Base-by-base conservation (phyloP, 1,140 invertebrate genomes). In the Nymphalis io region DNA sequence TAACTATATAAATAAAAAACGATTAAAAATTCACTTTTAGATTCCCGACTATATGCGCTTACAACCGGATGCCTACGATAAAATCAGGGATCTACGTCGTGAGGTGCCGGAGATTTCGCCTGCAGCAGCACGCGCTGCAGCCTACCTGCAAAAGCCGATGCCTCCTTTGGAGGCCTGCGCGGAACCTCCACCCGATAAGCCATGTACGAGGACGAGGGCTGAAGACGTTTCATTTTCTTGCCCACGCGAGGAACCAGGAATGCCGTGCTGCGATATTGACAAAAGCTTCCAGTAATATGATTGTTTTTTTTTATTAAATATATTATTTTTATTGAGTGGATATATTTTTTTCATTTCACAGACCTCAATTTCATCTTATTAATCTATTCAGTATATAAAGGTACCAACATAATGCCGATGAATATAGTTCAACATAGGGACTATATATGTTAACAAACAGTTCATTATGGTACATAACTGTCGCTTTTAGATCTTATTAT, bases 171-270 rank as follows among this genome's bases (percentile, higher is more conserved):
- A 73, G 16, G 57, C 68, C 2, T 90, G 88, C 60, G 0, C 79
- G 1, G 62, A 78, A 0, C 79, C 79, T 0, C 70, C 78, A 27
- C 63, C 33, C 40, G 65, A 63, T 3, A 74, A 78, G 0, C 82
- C 84, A 0, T 88, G 87, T 44, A 74, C 65, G 21, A n/a, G n/a
- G n/a, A 68, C 59, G 16, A 81, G 80, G 66, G 74, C 80, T 23
- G 87, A 90, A 71, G 88, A 91, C 42, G 89, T 91, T 2, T 68
- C 83, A n/a, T 91, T 91, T 70, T 79, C 82, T 11, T 90, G 89
- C 51, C 76, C 81, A 0, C 87, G 80, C 23, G 76, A 82, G 0
- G 74, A 85, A 57, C 79, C 84, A 0, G 66, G 58, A 3, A 27
- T 78, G 15, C 85, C 83, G 3, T 88, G 83, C 67, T 89, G 85